phyloP scores from a whole-genome alignment of 2,888 invertebrate genomes.

The Agrenia bidenticulata region DNA sequence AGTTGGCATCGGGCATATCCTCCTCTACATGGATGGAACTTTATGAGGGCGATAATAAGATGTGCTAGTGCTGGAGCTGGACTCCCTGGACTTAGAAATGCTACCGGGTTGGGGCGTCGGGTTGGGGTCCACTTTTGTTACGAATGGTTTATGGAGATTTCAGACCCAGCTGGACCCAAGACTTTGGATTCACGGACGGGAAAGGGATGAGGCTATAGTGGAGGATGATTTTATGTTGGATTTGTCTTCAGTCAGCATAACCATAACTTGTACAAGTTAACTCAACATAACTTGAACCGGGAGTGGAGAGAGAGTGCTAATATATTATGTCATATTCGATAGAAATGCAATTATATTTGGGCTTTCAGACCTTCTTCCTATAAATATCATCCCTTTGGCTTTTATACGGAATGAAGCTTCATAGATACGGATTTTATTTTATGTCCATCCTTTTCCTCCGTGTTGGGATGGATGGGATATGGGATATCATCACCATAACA shows the following conservation, averaged over 20 bases:
- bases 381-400: not conserved
- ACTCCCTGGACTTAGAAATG: not conserved
- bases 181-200: no score
- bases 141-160: slow-evolving; percentile 3
- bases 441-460: no score
- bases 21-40: not conserved
- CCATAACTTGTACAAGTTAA: slow-evolving; percentile 22
- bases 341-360: slow-evolving; percentile 50
- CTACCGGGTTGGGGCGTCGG: not conserved
- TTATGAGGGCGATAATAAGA: no score
- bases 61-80: not conserved
- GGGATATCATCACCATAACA: slow-evolving; percentile 32
- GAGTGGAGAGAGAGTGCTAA: slow-evolving; percentile 31
- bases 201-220: not conserved
- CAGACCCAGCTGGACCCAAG: not conserved
- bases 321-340: slow-evolving; percentile 51
- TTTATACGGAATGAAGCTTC: not conserved
- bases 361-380: not conserved
- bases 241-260: slow-evolving; percentile 11
- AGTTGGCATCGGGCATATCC: slow-evolving; percentile 18
- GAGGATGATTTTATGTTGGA: no score
- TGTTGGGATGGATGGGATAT: no score
- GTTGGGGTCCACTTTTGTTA: not conserved
- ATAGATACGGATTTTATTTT: no score
- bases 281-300: slow-evolving; percentile 11